phyloP scores from a whole-genome alignment of 1,140 invertebrate species.

The Xylocopa sonorina region DNA sequence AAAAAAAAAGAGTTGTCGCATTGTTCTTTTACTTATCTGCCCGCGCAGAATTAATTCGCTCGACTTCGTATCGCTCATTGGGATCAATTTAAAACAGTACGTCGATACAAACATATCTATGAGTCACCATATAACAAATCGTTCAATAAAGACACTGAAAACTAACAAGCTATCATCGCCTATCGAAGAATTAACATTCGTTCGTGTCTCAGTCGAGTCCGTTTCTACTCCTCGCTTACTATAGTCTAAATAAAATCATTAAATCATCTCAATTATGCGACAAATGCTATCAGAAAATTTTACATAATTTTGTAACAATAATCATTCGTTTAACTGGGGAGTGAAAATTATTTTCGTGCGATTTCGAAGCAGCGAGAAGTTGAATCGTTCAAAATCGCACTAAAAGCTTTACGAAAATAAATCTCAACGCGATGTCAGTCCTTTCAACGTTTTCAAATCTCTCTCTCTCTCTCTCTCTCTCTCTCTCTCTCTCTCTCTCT shows the following conservation, averaged over 20 bases:
- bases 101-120: background rate
- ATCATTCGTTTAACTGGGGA: background rate
- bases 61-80: background rate
- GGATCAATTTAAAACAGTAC: background rate
- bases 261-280: background rate
- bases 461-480: background rate
- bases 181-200: background rate
- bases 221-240: background rate
- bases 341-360: background rate
- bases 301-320: background rate
- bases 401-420: slow-evolving; percentile 34
- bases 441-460: background rate
- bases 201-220: background rate
- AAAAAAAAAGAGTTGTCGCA: too few relatives aligned
- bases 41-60: background rate
- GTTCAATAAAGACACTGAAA: slow-evolving; percentile 13
- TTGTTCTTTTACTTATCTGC: background rate
- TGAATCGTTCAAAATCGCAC: background rate
- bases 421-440: background rate
- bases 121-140: background rate
- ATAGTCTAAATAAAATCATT: too few relatives aligned
- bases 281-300: background rate
- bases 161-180: background rate
- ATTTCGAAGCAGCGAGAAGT: background rate
- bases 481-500: background rate